phyloP scores from a whole-genome alignment of 2,113 vertebrate species.

The Strix aluco region DNA sequence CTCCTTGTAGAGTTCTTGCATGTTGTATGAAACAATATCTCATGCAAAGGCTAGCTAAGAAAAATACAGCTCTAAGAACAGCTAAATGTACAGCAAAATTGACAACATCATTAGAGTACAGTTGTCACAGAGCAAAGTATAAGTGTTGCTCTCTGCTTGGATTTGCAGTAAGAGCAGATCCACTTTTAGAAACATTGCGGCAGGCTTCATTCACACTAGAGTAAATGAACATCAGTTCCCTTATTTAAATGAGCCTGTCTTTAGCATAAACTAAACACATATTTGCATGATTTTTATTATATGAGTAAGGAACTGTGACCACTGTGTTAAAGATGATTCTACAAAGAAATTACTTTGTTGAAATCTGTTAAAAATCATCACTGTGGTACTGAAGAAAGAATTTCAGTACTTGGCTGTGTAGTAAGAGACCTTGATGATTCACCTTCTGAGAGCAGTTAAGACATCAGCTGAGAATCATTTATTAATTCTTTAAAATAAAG shows the following conservation, averaged over 20 bases:
- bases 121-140: conserved; percentile 32
- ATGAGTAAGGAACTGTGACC: conserved; percentile 32
- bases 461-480: conserved; percentile 16
- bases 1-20: not conserved
- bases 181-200: conserved; percentile 12
- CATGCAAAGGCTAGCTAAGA: not conserved
- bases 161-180: not conserved
- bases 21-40: not conserved
- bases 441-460: conserved; percentile 18
- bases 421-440: not conserved
- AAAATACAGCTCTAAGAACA: conserved; percentile 2
- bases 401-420: not conserved
- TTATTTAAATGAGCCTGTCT: conserved; percentile 50
- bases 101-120: conserved; percentile 14
- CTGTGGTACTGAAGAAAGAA: not conserved
- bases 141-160: conserved; percentile 28
- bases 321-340: not conserved
- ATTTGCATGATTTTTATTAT: conserved; percentile 63
- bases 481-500: conserved; percentile 39
- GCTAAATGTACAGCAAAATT: conserved; percentile 21
- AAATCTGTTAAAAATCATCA: conserved; percentile 29
- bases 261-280: conserved; percentile 12
- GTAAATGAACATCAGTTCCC: conserved; percentile 24
- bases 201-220: conserved; percentile 30
- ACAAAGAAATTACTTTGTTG: not conserved